phyloP scores from a whole-genome alignment of 2,888 invertebrate genomes.

The Erebia aethiops region DNA sequence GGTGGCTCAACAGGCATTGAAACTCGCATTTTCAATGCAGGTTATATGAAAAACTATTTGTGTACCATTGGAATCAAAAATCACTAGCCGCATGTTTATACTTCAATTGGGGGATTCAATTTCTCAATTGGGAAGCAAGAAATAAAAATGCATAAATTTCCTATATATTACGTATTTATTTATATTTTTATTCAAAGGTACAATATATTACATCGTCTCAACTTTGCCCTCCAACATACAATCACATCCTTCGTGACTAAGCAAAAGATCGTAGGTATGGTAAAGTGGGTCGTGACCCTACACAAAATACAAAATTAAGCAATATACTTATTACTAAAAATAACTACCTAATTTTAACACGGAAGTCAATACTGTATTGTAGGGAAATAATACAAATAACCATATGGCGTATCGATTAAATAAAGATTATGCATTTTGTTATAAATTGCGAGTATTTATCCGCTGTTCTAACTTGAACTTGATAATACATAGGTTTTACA shows the following conservation, averaged over 20 bases:
- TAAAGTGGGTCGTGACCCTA: constrained; percentile 69
- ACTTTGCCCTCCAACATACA: constrained; percentile 67
- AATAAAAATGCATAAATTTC: constrained; percentile 44
- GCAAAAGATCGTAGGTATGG: constrained; percentile 76
- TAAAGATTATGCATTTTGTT: constrained; percentile 72
- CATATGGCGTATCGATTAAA: constrained; percentile 68
- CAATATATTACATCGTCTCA: constrained; percentile 82
- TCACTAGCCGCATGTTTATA: too few species aligned
- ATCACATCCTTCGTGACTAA: constrained; percentile 76
- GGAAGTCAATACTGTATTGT: constrained; percentile 79
- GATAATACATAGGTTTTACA: constrained; percentile 41
- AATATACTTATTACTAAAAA: constrained; percentile 70
- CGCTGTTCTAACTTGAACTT: constrained; percentile 41
- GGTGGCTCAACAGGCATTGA: too few species aligned
- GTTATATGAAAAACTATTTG: too few species aligned
- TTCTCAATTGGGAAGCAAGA: background rate
- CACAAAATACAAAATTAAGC: constrained; percentile 79
- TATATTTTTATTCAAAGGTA: constrained; percentile 82
- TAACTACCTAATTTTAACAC: constrained; percentile 70
- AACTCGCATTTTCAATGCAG: too few species aligned
- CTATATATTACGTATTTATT: constrained; percentile 83
- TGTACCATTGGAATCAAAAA: too few species aligned
- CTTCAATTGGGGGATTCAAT: too few species aligned
- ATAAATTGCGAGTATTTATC: constrained; percentile 50
- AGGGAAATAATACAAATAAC: constrained; percentile 69